Conservation (phyloP, 2,113 vertebrate genomes). For the Taxidea taxus region DNA sequence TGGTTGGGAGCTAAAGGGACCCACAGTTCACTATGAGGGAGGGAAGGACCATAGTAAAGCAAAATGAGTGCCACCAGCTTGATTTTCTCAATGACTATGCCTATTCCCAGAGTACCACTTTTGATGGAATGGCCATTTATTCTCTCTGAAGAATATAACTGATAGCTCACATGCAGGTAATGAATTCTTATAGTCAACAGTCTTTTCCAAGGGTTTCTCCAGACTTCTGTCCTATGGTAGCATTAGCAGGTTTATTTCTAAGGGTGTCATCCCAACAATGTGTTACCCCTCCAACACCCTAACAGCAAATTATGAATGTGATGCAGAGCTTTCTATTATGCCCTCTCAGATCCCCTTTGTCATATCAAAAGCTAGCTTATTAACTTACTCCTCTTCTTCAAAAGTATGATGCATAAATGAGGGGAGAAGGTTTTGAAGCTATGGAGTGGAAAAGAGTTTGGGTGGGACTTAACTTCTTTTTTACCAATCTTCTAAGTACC, state of each 20-base stretch:
- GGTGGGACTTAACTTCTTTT: neutral
- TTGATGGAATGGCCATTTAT: neutral
- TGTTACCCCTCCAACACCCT: fast-evolving
- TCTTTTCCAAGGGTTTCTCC: neutral
- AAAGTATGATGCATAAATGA: neutral
- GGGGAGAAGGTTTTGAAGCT: fast-evolving
- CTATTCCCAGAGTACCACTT: neutral
- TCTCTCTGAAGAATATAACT: neutral
- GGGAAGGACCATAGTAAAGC: neutral
- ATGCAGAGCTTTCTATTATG: neutral
- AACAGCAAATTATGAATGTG: neutral
- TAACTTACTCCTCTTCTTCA: neutral
- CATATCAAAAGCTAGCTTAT: neutral
- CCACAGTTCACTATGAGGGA: neutral
- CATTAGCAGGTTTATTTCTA: neutral
- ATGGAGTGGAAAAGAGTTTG: neutral
- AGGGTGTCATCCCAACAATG: fast-evolving
- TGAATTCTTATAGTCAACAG: neutral
- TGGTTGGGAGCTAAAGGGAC: neutral
- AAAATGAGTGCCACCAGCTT: neutral
- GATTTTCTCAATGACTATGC: neutral
- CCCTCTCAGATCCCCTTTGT: neutral
- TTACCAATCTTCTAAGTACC: neutral
- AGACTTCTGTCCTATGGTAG: neutral
- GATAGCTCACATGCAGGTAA: no score